Conservation (phyloP, 1,140 invertebrate genomes). For the Cylas formicarius region DNA sequence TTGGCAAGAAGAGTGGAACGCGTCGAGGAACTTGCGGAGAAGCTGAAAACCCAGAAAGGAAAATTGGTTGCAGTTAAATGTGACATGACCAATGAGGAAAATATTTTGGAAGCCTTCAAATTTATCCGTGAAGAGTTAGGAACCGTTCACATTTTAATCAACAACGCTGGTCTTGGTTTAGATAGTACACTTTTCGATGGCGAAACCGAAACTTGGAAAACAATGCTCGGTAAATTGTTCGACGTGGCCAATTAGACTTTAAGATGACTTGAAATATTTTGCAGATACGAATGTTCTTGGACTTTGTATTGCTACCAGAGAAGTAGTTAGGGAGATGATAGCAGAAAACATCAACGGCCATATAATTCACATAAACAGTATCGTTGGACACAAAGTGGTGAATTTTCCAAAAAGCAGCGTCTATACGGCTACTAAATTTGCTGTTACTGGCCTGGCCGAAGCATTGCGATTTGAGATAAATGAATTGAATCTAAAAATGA, state of each 20-base stretch:
- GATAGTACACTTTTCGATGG: slow-evolving; percentile 16
- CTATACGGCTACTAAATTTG: slow-evolving; percentile 51
- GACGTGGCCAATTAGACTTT: not conserved
- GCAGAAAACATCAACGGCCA: slow-evolving; percentile 55
- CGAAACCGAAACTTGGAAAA: slow-evolving; percentile 20
- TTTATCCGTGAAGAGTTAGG: slow-evolving; percentile 53
- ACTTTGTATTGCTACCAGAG: slow-evolving; percentile 56
- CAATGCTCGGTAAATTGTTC: slow-evolving; percentile 7
- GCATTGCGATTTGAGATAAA: slow-evolving; percentile 48
- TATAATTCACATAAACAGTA: slow-evolving; percentile 56
- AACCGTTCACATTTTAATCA: slow-evolving; percentile 61
- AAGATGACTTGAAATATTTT: not conserved
- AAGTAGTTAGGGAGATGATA: slow-evolving; percentile 53
- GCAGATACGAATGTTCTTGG: slow-evolving; percentile 41
- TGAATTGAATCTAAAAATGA: slow-evolving; percentile 34
- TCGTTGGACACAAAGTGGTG: slow-evolving; percentile 39
- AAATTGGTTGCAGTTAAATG: slow-evolving; percentile 29
- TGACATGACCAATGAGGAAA: slow-evolving; percentile 45
- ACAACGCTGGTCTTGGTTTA: slow-evolving; percentile 56
- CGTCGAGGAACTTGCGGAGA: slow-evolving; percentile 17
- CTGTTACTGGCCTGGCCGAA: slow-evolving; percentile 47
- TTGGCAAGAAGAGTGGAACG: slow-evolving; percentile 24
- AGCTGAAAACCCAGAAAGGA: slow-evolving; percentile 14
- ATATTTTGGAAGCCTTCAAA: slow-evolving; percentile 58
- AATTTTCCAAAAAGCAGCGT: slow-evolving; percentile 30